Evolutionary conservation across 1,140 invertebrate species (phyloP).

Genomic region (Papilio polyxenes): DNA sequence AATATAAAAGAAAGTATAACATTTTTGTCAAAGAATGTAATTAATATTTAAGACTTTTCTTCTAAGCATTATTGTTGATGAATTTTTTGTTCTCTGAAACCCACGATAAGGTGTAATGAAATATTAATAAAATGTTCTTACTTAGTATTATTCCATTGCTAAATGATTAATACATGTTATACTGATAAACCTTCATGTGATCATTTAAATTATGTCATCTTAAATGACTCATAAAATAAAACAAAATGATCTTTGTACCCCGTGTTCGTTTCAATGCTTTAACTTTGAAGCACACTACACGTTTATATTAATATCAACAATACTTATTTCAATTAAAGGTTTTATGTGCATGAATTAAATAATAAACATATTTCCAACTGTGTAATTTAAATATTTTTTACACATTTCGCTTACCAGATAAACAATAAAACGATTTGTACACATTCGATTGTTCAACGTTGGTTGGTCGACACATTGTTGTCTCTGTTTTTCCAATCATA

Average conservation of each 20-base stretch:
- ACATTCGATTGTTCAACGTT: no score
- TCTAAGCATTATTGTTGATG: no score
- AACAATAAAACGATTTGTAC: background rate
- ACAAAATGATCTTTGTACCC: constrained; percentile 1
- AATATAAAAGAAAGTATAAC: background rate
- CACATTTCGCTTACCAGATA: background rate
- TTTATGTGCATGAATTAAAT: background rate
- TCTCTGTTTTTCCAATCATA: no score
- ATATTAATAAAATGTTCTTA: background rate
- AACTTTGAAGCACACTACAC: background rate
- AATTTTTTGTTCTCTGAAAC: no score
- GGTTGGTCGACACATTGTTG: no score
- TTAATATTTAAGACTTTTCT: background rate
- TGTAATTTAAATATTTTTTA: no score
- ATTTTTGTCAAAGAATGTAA: background rate
- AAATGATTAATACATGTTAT: no score
- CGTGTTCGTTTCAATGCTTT: background rate
- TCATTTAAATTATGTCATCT: constrained; percentile 16
- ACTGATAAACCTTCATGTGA: background rate
- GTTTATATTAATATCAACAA: background rate
- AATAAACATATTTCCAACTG: background rate
- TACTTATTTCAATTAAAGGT: no score
- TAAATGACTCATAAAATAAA: constrained; percentile 16
- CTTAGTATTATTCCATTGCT: no score
- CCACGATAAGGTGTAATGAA: background rate